A percentile compares a stretch with the other conserved stretches of the same genome.
Conservation (phyloP, 2,113 vertebrate genomes). For the Castor canadensis region DNA sequence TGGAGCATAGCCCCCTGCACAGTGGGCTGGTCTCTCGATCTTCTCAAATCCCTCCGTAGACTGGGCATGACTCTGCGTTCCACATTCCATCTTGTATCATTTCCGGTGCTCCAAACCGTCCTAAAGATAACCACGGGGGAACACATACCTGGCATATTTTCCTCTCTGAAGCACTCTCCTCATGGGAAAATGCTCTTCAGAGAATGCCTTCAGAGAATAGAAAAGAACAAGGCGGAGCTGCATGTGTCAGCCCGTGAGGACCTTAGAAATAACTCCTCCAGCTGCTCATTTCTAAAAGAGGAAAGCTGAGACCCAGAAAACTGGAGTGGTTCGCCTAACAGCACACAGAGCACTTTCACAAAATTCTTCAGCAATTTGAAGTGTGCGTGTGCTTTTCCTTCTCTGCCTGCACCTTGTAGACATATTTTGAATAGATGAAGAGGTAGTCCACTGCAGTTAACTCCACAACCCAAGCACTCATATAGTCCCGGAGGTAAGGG, state of each 20-base stretch:
- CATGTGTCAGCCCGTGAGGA: conserved; percentile 52
- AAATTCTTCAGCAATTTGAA: conserved; percentile 42
- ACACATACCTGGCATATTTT: conserved; percentile 48
- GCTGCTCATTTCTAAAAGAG: conserved; percentile 70
- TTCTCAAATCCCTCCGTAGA: background rate
- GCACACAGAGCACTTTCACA: conserved; percentile 25
- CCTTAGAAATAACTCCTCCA: conserved; percentile 75
- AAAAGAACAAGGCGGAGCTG: conserved; percentile 53
- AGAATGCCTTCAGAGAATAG: conserved; percentile 60
- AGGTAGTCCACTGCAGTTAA: background rate
- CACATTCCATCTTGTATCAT: background rate
- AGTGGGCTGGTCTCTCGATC: background rate
- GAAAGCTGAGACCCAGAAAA: conserved; percentile 75
- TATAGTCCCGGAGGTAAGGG: background rate
- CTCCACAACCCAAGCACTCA: background rate
- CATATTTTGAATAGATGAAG: conserved; percentile 11
- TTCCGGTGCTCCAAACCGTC: background rate
- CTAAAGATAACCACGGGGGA: background rate
- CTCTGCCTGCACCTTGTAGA: conserved; percentile 51
- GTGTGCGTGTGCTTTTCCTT: conserved; percentile 8
- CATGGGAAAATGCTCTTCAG: conserved; percentile 31
- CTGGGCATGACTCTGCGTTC: background rate
- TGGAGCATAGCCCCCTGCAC: background rate
- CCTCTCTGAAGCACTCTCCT: conserved; percentile 2
- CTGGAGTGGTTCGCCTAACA: conserved; percentile 60